Evolutionary conservation across 2,113 vertebrate genomes (phyloP).

Genomic region (Nothobranchius kuhntae): DNA sequence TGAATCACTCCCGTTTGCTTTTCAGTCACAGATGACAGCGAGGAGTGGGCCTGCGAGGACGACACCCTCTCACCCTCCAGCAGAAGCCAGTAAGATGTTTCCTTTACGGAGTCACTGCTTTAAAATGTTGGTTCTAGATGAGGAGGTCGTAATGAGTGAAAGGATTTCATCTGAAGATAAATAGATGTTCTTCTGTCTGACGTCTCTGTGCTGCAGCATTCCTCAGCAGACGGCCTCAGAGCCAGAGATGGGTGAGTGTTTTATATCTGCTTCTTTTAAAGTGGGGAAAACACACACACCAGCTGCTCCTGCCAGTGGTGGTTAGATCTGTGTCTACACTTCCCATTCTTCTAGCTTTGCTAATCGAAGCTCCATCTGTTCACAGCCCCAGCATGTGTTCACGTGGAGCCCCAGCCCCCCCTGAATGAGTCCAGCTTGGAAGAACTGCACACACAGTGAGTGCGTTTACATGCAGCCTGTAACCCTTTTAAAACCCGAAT

Average conservation of each 20-base stretch:
- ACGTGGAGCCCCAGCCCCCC: conserved; percentile 44
- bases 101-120: too few species aligned
- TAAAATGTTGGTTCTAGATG: not conserved
- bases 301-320: not conserved
- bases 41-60: conserved; percentile 84
- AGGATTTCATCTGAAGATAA: too few species aligned
- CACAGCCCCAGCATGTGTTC: conserved; percentile 45
- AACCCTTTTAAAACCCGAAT: too few species aligned
- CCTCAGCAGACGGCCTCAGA: conserved; percentile 47
- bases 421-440: conserved; percentile 60
- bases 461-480: too few species aligned
- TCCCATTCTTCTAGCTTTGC: conserved; percentile 26
- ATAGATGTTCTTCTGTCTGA: too few species aligned
- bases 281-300: conserved; percentile 20
- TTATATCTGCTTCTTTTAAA: conserved; percentile 30
- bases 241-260: conserved; percentile 72
- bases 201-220: conserved; percentile 36
- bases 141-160: not conserved
- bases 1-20: conserved; percentile 26
- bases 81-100: conserved; percentile 67
- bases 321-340: not conserved
- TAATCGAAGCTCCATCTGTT: conserved; percentile 14
- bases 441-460: conserved; percentile 74
- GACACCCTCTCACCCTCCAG: conserved; percentile 62
- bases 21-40: conserved; percentile 85